A percentile compares a stretch with the other conserved stretches of the same genome.
Conservation (phyloP, 2,113 vertebrate species). For the Silurus asotus region DNA sequence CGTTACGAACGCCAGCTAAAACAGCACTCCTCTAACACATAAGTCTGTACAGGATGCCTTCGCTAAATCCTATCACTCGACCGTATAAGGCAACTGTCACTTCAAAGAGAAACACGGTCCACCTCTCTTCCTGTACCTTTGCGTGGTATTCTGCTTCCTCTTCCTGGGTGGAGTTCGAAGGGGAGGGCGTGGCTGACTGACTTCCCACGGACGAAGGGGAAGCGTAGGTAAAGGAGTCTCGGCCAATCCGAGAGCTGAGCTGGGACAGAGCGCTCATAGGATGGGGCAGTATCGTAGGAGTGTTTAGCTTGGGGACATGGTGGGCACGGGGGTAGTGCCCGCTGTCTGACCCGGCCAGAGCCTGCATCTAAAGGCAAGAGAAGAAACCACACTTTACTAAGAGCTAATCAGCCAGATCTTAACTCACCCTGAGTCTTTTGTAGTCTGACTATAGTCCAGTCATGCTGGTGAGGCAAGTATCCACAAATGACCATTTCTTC, state of each 20-base stretch:
- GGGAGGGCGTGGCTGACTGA: conserved; percentile 97
- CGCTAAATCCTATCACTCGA: neutral
- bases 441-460: neutral
- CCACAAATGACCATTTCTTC: neutral
- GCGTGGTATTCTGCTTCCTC: conserved; percentile 93
- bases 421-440: neutral
- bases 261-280: conserved; percentile 92
- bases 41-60: conserved; percentile 5
- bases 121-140: conserved; percentile 78
- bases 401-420: conserved; percentile 31
- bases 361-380: conserved; percentile 88
- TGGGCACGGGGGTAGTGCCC: conserved; percentile 84
- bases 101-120: neutral
- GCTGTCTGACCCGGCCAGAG: conserved; percentile 91
- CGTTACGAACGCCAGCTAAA: conserved; percentile 7
- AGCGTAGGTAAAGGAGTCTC: conserved; percentile 82
- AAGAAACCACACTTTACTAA: conserved; percentile 79
- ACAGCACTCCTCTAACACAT: conserved; percentile 10
- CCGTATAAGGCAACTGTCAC: conserved; percentile 1
- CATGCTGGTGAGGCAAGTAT: neutral
- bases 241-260: conserved; percentile 93
- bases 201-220: conserved; percentile 96
- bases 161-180: conserved; percentile 97
- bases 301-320: conserved; percentile 87
- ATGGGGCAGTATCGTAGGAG: conserved; percentile 84